Evolutionary conservation across 2,888 invertebrate genomes (phyloP).

Genomic region (Drosophila testacea): DNA sequence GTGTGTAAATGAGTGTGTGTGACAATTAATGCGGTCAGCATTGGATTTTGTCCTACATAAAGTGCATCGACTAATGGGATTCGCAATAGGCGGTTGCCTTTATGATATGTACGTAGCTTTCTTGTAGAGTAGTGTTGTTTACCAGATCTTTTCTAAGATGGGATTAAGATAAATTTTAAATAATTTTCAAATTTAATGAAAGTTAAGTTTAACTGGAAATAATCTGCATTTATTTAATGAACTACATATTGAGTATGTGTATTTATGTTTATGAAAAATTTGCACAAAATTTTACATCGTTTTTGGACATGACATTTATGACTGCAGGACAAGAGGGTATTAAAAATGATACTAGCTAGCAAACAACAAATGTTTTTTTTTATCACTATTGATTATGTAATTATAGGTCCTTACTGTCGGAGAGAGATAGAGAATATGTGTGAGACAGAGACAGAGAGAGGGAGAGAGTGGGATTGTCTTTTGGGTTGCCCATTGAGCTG

Average conservation of each 20-base stretch:
- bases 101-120: not conserved
- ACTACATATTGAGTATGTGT: too few relatives aligned
- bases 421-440: not conserved
- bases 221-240: too few relatives aligned
- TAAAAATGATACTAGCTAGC: not conserved
- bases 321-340: not conserved
- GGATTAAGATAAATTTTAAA: too few relatives aligned
- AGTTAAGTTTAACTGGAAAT: too few relatives aligned
- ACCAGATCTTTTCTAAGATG: too few relatives aligned
- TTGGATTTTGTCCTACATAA: constrained; percentile 10
- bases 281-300: not conserved
- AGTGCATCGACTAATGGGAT: constrained; percentile 11
- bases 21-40: constrained; percentile 15
- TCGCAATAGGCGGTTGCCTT: not conserved
- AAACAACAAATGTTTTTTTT: constrained; percentile 13
- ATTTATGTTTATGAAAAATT: not conserved
- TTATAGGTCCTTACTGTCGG: constrained; percentile 15
- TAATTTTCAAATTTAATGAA: too few relatives aligned
- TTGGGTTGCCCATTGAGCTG: constrained; percentile 26
- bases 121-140: too few relatives aligned
- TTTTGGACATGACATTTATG: constrained; percentile 1
- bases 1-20: constrained; percentile 10
- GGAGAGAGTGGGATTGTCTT: not conserved
- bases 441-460: not conserved
- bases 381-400: constrained; percentile 42